Evolutionary conservation across 2,888 invertebrate species (phyloP), one percentile per base, ranked within the genome.

Genomic region (Cephus rjabovi): DNA sequence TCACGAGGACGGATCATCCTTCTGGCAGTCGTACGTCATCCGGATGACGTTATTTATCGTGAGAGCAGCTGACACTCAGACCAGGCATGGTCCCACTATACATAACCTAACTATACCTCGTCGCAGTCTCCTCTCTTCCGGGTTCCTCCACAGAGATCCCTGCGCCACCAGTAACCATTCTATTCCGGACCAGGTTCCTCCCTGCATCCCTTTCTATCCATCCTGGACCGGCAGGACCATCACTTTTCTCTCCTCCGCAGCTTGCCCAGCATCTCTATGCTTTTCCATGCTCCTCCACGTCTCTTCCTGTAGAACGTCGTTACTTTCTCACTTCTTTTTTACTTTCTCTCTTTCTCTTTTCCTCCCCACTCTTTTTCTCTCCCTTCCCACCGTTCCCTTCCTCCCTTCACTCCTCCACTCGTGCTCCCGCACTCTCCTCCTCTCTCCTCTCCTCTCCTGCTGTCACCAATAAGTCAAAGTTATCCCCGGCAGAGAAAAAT

Each of bases 381-480:
- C 76, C 75, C 75, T 76, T 75, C 75, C 80, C 79, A 76, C 78
- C 1, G 77, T 76, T 81, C 79, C 79, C 0, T 73, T 80, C 74
- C 35, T 69, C 68, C 40, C 77, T 75, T 40, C 68, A 68, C 56
- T 68, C 12, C 68, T 73, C 11, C 30, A 12, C 73, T 76, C 73
- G 34, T 75, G 76, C 70, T 68, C 75, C 77, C 75, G 69, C 69
- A 77, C 74, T 73, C 73, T 75, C 79, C 77, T 82, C 79, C 70
- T 69, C 34, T 35, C 78, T 79, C 80, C 79, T 83, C 82, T 81
- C 82, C 84, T 85, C 83, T 83, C 78, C 83, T 83, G 86, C 89
- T 89, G 91, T 90, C 90, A 89, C 91, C 90, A 88, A 90, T 90
- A 90, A 90, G 91, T 90, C 91, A 92, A 91, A 91, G 89, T 91